phyloP scores from a whole-genome alignment of 2,113 vertebrate genomes.

The Oncorhynchus clarkii region DNA sequence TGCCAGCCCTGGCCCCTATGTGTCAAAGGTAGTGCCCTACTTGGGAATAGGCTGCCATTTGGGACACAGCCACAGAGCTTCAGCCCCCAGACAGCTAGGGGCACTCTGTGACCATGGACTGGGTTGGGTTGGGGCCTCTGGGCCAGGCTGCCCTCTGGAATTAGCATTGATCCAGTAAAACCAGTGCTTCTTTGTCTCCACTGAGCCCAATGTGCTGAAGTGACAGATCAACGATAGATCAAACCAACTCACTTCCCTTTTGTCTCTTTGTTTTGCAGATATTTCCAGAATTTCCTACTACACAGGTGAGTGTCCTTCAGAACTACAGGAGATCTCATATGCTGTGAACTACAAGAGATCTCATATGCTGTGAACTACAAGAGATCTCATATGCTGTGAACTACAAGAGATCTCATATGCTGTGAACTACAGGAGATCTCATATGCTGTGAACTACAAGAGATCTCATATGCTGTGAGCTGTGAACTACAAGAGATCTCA shows the following conservation, averaged over 20 bases:
- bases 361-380: too few species aligned
- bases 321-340: not conserved
- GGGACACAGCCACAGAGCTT: too few species aligned
- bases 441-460: not conserved
- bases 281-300: slow-evolving; percentile 84
- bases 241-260: slow-evolving; percentile 32
- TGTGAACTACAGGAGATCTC: too few species aligned
- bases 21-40: too few species aligned
- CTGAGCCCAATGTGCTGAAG: not conserved
- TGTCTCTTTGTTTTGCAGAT: slow-evolving; percentile 72
- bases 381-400: too few species aligned
- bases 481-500: not conserved
- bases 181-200: not conserved
- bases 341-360: too few species aligned
- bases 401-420: too few species aligned
- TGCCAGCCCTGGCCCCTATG: too few species aligned
- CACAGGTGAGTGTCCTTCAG: slow-evolving; percentile 75
- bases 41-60: too few species aligned
- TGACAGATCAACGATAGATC: slow-evolving; percentile 20
- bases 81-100: slow-evolving; percentile 10
- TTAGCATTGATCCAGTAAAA: too few species aligned
- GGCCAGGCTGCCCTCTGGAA: too few species aligned
- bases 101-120: slow-evolving; percentile 6
- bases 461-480: not conserved
- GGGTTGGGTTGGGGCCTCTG: not conserved